Evolutionary conservation across 2,113 vertebrate species (phyloP).

Genomic region (Numenius arquata): DNA sequence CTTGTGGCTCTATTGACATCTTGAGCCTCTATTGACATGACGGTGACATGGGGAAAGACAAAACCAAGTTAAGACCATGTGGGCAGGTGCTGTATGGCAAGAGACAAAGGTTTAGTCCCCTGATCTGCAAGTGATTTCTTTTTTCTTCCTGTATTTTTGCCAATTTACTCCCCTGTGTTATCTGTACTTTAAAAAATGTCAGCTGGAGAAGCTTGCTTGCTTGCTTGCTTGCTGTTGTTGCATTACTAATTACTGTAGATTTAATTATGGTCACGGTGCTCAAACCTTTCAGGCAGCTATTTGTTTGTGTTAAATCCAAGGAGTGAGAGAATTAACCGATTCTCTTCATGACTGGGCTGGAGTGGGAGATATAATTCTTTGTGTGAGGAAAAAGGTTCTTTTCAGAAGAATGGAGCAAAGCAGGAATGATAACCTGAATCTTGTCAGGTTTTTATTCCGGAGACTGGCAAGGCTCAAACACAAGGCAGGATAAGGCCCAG

Average conservation of each 20-base stretch:
- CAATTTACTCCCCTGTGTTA: neutral
- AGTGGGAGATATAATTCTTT: neutral
- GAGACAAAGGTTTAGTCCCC: neutral
- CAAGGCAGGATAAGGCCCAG: neutral
- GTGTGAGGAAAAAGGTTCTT: neutral
- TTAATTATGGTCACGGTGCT: constrained; percentile 20
- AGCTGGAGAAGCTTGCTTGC: neutral
- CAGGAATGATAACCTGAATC: neutral
- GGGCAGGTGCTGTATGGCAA: neutral
- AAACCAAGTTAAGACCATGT: neutral
- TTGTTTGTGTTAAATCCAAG: constrained; percentile 27
- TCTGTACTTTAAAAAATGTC: neutral
- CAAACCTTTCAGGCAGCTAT: constrained; percentile 27
- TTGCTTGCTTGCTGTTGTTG: neutral
- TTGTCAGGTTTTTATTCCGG: neutral
- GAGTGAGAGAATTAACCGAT: constrained; percentile 7
- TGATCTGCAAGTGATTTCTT: neutral
- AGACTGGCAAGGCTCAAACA: neutral
- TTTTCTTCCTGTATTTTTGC: neutral
- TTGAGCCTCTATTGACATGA: neutral
- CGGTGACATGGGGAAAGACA: neutral
- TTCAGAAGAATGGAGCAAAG: neutral
- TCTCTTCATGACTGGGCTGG: neutral
- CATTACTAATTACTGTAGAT: constrained; percentile 40
- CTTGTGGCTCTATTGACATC: neutral